phyloP scores from a whole-genome alignment of 2,888 invertebrate genomes.

The Drosophila mercatorum region DNA sequence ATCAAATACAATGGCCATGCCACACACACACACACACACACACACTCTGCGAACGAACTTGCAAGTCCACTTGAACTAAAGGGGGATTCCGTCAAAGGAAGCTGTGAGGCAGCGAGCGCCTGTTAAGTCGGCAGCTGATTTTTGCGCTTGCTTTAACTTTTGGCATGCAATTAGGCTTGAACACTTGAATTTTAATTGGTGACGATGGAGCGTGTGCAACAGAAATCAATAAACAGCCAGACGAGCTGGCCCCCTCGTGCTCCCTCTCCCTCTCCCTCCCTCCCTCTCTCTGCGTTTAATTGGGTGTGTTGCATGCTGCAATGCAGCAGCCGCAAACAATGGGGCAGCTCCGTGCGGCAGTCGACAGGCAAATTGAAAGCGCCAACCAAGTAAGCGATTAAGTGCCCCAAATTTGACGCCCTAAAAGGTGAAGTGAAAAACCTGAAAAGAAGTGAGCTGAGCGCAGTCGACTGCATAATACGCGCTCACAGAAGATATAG shows the following conservation, averaged over 20 bases:
- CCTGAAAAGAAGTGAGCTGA: not conserved
- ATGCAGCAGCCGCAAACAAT: constrained; percentile 27
- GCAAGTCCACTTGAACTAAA: not conserved
- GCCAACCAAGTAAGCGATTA: constrained; percentile 30
- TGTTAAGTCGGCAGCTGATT: constrained; percentile 6
- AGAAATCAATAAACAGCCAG: constrained; percentile 65
- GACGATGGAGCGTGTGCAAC: constrained; percentile 28
- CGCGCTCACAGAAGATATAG: not conserved
- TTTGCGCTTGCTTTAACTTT: constrained; percentile 42
- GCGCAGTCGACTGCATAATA: not conserved
- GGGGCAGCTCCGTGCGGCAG: constrained; percentile 16
- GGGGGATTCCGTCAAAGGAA: not conserved
- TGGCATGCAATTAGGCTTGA: constrained; percentile 64
- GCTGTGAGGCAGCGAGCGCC: constrained; percentile 7
- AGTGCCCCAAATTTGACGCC: constrained; percentile 34
- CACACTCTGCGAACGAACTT: not conserved
- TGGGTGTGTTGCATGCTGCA: constrained; percentile 61
- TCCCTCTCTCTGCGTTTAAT: constrained; percentile 30
- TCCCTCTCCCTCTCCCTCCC: not conserved
- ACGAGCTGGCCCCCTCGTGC: constrained; percentile 8
- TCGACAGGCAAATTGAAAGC: constrained; percentile 29
- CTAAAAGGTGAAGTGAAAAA: constrained; percentile 5
- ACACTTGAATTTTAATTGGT: constrained; percentile 67
- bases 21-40: too few relatives aligned
- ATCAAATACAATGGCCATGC: not conserved